These are phyloP conservation scores for Chondrilla cf. caribensis DNA, from an alignment of 37 sponge, comb jelly and placozoan species.

Conservation along the genomic window DNA sequence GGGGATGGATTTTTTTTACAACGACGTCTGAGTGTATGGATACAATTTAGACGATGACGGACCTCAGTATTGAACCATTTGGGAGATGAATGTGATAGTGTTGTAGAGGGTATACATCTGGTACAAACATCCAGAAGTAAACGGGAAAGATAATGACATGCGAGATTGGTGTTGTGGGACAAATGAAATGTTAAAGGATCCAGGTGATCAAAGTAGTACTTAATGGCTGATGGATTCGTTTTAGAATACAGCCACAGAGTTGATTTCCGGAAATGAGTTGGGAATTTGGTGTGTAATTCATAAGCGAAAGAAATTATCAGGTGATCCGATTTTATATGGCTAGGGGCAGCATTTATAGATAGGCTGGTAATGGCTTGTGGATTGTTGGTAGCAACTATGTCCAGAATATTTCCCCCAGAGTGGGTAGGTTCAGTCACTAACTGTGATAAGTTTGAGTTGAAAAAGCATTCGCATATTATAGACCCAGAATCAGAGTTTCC, in stretches of 20 bases:
- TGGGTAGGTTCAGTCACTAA: constrained; percentile 35
- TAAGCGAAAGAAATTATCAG: neutral
- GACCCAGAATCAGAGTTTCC: neutral
- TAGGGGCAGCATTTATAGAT: neutral
- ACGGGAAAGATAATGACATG: no score
- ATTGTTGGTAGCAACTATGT: constrained; percentile 10
- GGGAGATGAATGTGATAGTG: neutral
- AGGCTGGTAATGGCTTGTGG: neutral
- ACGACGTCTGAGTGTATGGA: constrained; percentile 2
- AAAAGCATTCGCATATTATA: constrained; percentile 29
- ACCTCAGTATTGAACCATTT: constrained; percentile 12
- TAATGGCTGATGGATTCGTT: no score
- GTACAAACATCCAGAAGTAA: neutral
- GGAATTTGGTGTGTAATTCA: neutral
- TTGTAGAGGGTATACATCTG: neutral
- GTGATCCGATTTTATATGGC: constrained; percentile 27
- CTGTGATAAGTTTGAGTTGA: constrained; percentile 30
- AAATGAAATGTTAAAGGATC: no score
- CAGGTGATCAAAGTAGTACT: no score
- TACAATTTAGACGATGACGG: neutral
- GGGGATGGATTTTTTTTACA: neutral
- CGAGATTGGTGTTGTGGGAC: no score
- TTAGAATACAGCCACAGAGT: no score
- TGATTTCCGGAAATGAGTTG: no score
- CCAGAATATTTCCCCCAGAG: constrained; percentile 36